These are phyloP conservation scores for Simalia tracyae DNA, from an alignment of 2,797 vertebrate species.

Conservation along the genomic window DNA sequence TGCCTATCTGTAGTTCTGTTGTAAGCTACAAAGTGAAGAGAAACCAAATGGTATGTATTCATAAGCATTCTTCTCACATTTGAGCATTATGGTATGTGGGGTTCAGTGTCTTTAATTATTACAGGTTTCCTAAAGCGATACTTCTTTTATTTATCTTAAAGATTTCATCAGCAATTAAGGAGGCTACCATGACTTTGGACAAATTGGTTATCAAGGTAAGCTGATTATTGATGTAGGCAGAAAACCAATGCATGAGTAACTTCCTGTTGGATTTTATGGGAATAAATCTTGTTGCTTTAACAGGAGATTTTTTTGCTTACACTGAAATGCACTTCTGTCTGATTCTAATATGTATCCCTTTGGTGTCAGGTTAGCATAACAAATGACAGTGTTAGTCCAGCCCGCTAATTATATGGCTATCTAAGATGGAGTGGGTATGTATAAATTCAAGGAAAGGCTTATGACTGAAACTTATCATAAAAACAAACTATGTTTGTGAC, in stretches of 20 bases:
- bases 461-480: background rate
- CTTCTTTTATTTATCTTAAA: slow-evolving; percentile 61
- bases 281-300: background rate
- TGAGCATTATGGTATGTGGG: background rate
- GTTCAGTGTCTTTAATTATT: background rate
- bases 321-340: background rate
- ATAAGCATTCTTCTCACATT: background rate
- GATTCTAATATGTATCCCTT: background rate
- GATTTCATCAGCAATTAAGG: slow-evolving; percentile 56
- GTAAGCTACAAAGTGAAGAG: background rate
- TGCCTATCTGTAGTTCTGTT: background rate
- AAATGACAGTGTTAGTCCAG: background rate
- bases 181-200: slow-evolving; percentile 75
- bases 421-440: background rate
- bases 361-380: background rate
- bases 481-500: background rate
- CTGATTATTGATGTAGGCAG: slow-evolving; percentile 12
- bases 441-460: background rate
- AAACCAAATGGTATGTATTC: background rate
- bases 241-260: slow-evolving; percentile 24
- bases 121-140: background rate
- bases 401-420: background rate
- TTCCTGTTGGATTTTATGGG: background rate
- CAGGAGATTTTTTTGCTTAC: background rate
- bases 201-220: slow-evolving; percentile 92